These are phyloP conservation scores for Barnardius zonarius DNA, from an alignment of 2,113 vertebrate species.

Conservation along the genomic window DNA sequence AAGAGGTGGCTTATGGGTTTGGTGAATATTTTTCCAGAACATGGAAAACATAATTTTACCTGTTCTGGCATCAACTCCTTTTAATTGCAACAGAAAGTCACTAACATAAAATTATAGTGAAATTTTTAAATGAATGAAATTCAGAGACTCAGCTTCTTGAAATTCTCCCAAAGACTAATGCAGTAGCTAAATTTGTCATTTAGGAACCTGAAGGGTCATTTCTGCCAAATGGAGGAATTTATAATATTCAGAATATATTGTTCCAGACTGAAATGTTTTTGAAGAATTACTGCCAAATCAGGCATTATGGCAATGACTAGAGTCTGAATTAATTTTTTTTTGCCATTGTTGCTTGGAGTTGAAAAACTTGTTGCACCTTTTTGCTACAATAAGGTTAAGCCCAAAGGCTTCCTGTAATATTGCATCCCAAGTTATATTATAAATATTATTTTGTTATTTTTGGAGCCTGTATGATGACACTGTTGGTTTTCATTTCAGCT, in stretches of 20 bases:
- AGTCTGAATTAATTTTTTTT: neutral
- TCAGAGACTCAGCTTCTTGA: neutral
- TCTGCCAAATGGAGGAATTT: neutral
- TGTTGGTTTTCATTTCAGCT: slow-evolving; percentile 18
- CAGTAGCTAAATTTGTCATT: neutral
- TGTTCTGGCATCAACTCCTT: neutral
- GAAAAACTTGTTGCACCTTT: neutral
- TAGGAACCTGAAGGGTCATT: neutral
- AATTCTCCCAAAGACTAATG: neutral
- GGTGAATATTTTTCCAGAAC: neutral
- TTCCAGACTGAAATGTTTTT: neutral
- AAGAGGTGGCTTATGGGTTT: neutral
- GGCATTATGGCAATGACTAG: neutral
- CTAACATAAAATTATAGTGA: neutral
- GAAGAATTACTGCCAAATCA: neutral
- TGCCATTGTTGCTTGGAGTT: neutral
- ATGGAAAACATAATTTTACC: neutral
- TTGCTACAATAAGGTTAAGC: neutral
- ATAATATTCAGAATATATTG: neutral
- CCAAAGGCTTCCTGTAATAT: neutral
- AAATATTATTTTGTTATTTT: slow-evolving; percentile 40
- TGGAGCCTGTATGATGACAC: neutral
- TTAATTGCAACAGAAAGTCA: neutral
- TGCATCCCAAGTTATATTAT: neutral
- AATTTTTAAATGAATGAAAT: neutral